Base-by-base conservation (phyloP, 1,140 invertebrate species). In the Ceratosolen solmsi region DNA sequence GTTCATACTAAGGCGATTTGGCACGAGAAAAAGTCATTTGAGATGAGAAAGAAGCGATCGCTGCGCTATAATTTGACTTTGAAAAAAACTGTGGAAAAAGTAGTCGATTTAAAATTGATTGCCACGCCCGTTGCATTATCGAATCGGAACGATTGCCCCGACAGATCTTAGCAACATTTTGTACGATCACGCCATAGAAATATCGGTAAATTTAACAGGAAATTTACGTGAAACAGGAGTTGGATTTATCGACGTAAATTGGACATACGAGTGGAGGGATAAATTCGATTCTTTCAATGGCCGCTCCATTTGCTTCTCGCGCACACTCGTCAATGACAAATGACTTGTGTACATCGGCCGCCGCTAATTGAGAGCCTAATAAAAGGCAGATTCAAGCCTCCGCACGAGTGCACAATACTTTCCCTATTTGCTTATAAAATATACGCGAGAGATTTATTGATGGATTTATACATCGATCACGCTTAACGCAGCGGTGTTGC, bases 291-390 rank as follows among this genome's bases (percentile, higher is more conserved):
- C 38, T 65, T 51, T 54, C 71, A 30, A 38, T 63, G n/a, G 54
- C n/a, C 58, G n/a, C 15, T 56, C 54, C 77, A 71, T 71, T 79
- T 46, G 38, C 58, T 41, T 38, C 41, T 56, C 38, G 2, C 30
- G 38, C 17, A 46, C 38, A 75, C 75, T 54, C 60, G 54, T 46
- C 9, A 70, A 33, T 80, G 79, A 80, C 70, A 73, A 80, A 80
- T 54, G 79, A 80, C 27, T 79, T 30, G 78, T 60, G 78, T 79
- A 79, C 51, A 60, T 36, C 76, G 30, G 33, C 30, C 30, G 2
- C 17, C 49, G 49, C 65, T 38, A 38, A 68, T 68, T n/a, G 56
- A 58, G 25, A 11, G 22, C n/a, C 51, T 54, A 46, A 46, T 46
- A 46, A 46, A 46, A 5, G 5, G 41, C 41, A n/a, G n/a, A n/a